A percentile compares a stretch with the other conserved stretches of the same genome.
Evolutionary conservation across 1,140 invertebrate species (phyloP).

Genomic region (Trachymyrmex septentrionalis): DNA sequence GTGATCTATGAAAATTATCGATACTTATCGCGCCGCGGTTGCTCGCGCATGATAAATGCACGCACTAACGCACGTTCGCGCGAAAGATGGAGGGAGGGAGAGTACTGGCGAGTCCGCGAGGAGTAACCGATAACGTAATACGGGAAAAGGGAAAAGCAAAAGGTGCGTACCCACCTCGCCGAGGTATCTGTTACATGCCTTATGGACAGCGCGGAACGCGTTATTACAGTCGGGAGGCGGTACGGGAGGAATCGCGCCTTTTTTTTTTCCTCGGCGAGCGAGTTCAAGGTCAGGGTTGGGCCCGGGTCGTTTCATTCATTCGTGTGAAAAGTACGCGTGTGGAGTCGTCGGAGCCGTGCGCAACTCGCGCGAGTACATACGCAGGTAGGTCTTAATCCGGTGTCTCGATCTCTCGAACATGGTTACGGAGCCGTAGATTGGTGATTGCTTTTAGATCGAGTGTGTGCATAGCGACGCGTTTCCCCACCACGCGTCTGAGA

Average conservation of each 20-base stretch:
- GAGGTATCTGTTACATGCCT: constrained; percentile 73
- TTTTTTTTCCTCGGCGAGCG: constrained; percentile 67
- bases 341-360: constrained; percentile 22
- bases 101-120: constrained; percentile 7
- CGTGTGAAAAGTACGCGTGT: constrained; percentile 78
- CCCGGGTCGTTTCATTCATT: constrained; percentile 81
- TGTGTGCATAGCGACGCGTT: constrained; percentile 26
- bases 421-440: constrained; percentile 27
- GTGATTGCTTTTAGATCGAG: constrained; percentile 50
- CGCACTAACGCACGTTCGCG: constrained; percentile 5
- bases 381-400: constrained; percentile 54
- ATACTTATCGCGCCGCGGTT: constrained; percentile 64
- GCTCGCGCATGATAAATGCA: constrained; percentile 64
- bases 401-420: constrained; percentile 32
- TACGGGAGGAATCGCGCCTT: constrained; percentile 67
- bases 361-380: neutral
- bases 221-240: constrained; percentile 76
- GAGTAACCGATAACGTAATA: constrained; percentile 75
- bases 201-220: constrained; percentile 73
- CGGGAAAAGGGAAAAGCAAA: constrained; percentile 70
- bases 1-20: constrained; percentile 69
- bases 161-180: constrained; percentile 40
- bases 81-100: neutral
- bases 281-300: constrained; percentile 82
- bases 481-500: neutral